Conservation (phyloP, 35 echinoderm and acorn worm species). For the Stichopus chloronotus region DNA sequence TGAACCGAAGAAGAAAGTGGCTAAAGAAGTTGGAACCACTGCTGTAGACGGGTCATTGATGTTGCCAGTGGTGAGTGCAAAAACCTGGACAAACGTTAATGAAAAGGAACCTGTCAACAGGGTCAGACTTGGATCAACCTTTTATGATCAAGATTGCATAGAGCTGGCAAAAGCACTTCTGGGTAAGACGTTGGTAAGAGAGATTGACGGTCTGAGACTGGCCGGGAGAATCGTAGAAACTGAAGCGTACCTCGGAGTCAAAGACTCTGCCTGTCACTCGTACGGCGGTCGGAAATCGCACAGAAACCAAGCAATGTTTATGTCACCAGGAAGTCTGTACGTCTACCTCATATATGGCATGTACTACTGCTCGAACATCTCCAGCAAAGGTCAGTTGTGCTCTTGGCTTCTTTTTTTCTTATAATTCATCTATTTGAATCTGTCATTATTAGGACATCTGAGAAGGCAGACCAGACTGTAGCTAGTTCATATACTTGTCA, state of each 20-base stretch:
- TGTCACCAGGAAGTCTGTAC: constrained; percentile 61
- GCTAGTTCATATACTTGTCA: background rate
- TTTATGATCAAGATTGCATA: constrained; percentile 70
- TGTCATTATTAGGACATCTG: background rate
- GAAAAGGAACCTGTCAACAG: background rate
- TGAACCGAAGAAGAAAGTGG: too few species aligned
- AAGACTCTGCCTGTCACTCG: constrained; percentile 76
- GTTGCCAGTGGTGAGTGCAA: background rate
- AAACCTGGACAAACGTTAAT: background rate
- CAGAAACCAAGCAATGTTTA: constrained; percentile 76
- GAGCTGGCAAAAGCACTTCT: constrained; percentile 76
- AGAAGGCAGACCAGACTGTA: background rate
- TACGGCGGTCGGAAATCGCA: constrained; percentile 60
- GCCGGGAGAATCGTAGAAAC: constrained; percentile 83
- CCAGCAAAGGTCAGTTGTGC: constrained; percentile 76
- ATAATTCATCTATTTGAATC: background rate
- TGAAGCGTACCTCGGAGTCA: constrained; percentile 78
- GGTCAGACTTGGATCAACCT: constrained; percentile 20
- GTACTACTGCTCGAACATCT: constrained; percentile 94
- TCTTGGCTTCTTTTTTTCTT: background rate
- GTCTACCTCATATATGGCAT: constrained; percentile 98
- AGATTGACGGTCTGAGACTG: constrained; percentile 51
- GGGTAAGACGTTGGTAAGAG: constrained; percentile 73
- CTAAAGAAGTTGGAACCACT: too few species aligned
- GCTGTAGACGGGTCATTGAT: too few species aligned